A percentile compares a stretch with the other conserved stretches of the same genome.
These are phyloP conservation scores for Tiliqua scincoides DNA, from an alignment of 2,113 vertebrate genomes.

Conservation along the genomic window DNA sequence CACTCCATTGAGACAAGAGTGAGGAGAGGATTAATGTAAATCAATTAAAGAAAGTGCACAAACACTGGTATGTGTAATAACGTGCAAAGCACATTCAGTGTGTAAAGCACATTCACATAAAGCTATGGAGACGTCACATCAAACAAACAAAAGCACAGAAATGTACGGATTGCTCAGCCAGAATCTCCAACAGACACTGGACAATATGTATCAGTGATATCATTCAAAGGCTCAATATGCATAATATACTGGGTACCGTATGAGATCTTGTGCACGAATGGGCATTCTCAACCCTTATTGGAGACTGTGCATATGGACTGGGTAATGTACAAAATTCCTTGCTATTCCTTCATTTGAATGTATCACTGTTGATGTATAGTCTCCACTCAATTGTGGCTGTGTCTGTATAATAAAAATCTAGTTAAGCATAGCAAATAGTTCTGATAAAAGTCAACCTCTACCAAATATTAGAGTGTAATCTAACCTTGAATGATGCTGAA, in stretches of 20 bases:
- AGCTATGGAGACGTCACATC: background rate
- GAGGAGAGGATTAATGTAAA: background rate
- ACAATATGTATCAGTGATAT: background rate
- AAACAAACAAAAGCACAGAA: background rate
- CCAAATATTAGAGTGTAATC: background rate
- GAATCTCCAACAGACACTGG: background rate
- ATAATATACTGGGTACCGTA: background rate
- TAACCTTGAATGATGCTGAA: background rate
- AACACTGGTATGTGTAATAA: background rate
- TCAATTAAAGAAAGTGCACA: background rate
- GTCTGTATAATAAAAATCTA: background rate
- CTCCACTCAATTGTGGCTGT: background rate
- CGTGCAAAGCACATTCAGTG: no score
- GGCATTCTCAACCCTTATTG: background rate
- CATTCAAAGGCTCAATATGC: background rate
- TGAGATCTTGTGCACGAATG: background rate
- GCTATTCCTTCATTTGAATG: background rate
- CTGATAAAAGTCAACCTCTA: background rate
- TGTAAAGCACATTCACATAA: background rate
- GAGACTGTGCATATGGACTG: background rate
- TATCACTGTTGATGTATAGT: background rate
- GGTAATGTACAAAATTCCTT: background rate
- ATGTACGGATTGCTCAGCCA: background rate
- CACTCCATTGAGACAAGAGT: background rate
- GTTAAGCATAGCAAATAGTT: constrained; percentile 5